Conservation (phyloP, 1,140 invertebrate genomes). For the Lordiphosa stackelbergi region DNA sequence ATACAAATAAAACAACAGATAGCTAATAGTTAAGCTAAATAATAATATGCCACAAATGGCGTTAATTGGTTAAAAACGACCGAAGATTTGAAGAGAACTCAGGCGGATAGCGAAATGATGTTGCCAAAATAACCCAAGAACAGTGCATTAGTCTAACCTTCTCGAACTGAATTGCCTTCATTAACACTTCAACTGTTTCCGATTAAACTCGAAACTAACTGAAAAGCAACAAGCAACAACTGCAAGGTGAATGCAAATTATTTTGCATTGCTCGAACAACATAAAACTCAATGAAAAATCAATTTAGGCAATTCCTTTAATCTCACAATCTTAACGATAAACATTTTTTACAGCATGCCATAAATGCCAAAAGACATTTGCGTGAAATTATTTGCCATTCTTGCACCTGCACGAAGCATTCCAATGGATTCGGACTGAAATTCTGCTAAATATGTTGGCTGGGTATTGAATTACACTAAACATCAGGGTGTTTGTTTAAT, state of each 20-base stretch:
- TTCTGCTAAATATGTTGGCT: too few relatives aligned
- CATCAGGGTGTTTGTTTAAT: too few relatives aligned
- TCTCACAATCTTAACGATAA: slow-evolving; percentile 4
- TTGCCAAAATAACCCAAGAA: slow-evolving; percentile 26
- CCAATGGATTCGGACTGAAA: slow-evolving; percentile 3
- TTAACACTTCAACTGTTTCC: slow-evolving; percentile 56
- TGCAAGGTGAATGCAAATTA: slow-evolving; percentile 9
- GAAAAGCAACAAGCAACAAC: slow-evolving; percentile 12
- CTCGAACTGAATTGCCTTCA: slow-evolving; percentile 24
- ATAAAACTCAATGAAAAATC: slow-evolving; percentile 20
- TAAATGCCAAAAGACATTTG: slow-evolving; percentile 46
- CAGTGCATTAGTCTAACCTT: slow-evolving; percentile 25
- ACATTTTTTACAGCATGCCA: slow-evolving; percentile 42
- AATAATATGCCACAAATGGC: slow-evolving; percentile 37
- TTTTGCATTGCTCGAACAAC: slow-evolving; percentile 16
- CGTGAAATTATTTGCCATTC: slow-evolving; percentile 62
- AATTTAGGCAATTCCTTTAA: slow-evolving; percentile 18
- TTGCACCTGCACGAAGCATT: slow-evolving; percentile 58
- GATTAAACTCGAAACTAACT: slow-evolving; percentile 23
- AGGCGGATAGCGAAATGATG: slow-evolving; percentile 24
- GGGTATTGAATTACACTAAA: too few relatives aligned
- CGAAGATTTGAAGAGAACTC: slow-evolving; percentile 25
- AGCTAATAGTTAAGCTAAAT: slow-evolving; percentile 44
- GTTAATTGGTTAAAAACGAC: slow-evolving; percentile 56
- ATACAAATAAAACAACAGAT: slow-evolving; percentile 18